Evolutionary conservation across 2,888 invertebrate species (phyloP), one percentile per base, ranked within the genome.

Genomic region (Tipula confusa): DNA sequence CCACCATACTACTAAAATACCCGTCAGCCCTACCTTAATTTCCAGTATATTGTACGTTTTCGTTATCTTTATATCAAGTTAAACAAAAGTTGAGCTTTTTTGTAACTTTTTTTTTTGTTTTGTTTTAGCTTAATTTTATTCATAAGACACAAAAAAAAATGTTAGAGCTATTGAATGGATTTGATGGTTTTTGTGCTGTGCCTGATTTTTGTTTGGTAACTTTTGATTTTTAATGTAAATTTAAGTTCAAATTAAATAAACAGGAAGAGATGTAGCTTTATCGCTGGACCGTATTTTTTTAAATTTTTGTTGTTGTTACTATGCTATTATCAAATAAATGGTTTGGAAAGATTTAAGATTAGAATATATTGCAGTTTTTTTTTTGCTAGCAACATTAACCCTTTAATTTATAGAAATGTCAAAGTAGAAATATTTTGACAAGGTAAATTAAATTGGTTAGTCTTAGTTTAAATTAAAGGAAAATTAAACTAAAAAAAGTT

Each of bases 61-160:
- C 24, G 24, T 64, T 64, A 64, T 64, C 64, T 64, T 9, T 24
- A 64, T 15, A n/a, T 64, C 24, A 24, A 64, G 18, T 24, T 9
- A 24, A 24, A 43, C 43, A 64, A 64, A 64, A 64, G 64, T 24
- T 64, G 64, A 64, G 64, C 64, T 24, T 64, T 33, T 48, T 64
- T 64, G 64, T 24, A 24, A 24, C 1, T 38, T 38, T n/a, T 7
- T 31, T 31, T 31, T 31, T 31, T 7, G 15, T 24, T 64, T 64
- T n/a, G n/a, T n/a, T n/a, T n/a, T n/a, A n/a, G n/a, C n/a, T 64
- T 64, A 64, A 64, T 64, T 64, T 64, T 64, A 64, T 64, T 64
- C 64, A 64, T 64, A 48, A 48, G 64, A 64, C 64, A 64, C 9
- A 64, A n/a, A 33, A 33, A 64, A 11, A 64, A 64, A 64, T 64